Base-by-base conservation (phyloP, 1,140 invertebrate genomes). In the Philotrypesis tridentata region DNA sequence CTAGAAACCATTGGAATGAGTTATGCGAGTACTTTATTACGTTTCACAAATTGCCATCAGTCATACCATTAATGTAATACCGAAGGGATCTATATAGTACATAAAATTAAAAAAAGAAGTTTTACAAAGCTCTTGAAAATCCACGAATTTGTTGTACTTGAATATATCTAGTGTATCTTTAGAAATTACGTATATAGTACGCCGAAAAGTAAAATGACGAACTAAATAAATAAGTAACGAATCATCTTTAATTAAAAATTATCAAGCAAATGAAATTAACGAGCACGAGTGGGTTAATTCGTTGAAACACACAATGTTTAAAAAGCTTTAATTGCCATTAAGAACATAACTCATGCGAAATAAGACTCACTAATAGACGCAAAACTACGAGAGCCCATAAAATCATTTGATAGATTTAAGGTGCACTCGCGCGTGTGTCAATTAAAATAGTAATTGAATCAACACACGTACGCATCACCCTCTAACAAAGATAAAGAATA, bases 391-490 rank as follows among this genome's bases (percentile, higher is more conserved):
- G 2, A 8, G 65, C 12, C 21, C 27, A 23, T 71, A 71, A 71
- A 71, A 61, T 55, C 1, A 23, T 40, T 76, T 65, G 61, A 76
- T 76, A 65, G 40, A 76, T 76, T 68, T 68, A 70, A 71, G 33
- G 31, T 14, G 27, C 23, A 27, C 61, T 65, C 21, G 74, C 48
- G 68, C 63, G 14, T n/a, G 67, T 82, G 80, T 78, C 80, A 82
- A 82, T 82, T 82, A 82, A 82, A 78, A 72, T 67, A 33, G 48
- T 73, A 78, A 82, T 82, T 71, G 74, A 77, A 82, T 72, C 43
- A 77, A 48, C 73, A 23, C 11, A 29, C 25, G 29, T 7, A 55
- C 55, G 43, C 71, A 65, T 60, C 40, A 31, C 60, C 33, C 3
- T 37, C 3, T 37, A 37, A n/a, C n/a, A n/a, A n/a, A n/a, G n/a